phyloP scores from a whole-genome alignment of 2,888 invertebrate species.

The Mycogona germanica region DNA sequence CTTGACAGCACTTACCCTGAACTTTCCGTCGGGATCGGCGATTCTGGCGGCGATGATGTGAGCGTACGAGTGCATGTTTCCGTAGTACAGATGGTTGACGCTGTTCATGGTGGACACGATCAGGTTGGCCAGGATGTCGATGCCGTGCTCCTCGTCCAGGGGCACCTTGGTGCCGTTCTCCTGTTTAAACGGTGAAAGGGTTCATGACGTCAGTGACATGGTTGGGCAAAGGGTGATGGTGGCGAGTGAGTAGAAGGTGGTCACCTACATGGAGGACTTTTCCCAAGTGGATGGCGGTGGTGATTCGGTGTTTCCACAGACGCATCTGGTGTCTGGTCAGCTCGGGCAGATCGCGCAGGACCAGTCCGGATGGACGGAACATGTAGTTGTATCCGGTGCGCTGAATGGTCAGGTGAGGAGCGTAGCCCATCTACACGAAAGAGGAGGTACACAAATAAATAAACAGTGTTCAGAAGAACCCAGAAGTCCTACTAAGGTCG shows the following conservation, averaged over 20 bases:
- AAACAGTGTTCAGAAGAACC: too few species aligned
- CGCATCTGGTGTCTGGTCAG: slow-evolving; percentile 38
- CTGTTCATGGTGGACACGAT: slow-evolving; percentile 51
- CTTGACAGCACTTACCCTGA: not conserved
- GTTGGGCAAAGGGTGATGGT: not conserved
- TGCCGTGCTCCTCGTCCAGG: slow-evolving; percentile 55
- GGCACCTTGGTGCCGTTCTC: slow-evolving; percentile 40
- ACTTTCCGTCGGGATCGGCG: slow-evolving; percentile 9
- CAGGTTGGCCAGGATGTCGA: slow-evolving; percentile 65
- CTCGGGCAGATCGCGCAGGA: slow-evolving; percentile 4
- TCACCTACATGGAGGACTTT: slow-evolving; percentile 43
- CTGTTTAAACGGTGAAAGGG: slow-evolving; percentile 8
- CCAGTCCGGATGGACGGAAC: not conserved
- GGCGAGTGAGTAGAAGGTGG: not conserved
- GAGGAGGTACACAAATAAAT: not conserved
- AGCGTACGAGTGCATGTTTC: slow-evolving; percentile 10
- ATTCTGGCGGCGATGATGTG: slow-evolving; percentile 6
- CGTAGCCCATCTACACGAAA: slow-evolving; percentile 9
- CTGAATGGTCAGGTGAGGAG: slow-evolving; percentile 7
- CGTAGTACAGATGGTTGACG: slow-evolving; percentile 4
- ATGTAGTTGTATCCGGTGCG: not conserved
- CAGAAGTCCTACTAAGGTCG: too few species aligned
- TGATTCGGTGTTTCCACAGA: slow-evolving; percentile 60
- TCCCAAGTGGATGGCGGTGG: slow-evolving; percentile 53
- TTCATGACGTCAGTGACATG: not conserved